phyloP scores from a whole-genome alignment of 2,797 vertebrate genomes.

The Sternotherus odoratus region DNA sequence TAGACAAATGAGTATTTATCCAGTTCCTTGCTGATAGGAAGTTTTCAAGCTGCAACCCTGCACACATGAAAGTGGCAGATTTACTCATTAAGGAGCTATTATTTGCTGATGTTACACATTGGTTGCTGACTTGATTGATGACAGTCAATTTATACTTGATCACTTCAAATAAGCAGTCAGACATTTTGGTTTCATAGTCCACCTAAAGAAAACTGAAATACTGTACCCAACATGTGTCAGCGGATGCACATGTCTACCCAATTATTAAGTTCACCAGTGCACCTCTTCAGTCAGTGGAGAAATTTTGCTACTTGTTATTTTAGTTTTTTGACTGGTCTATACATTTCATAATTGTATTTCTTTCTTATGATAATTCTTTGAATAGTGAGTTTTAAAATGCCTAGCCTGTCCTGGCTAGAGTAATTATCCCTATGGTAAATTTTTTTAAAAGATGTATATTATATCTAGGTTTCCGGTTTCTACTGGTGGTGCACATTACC shows the following conservation, averaged over 20 bases:
- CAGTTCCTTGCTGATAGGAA: neutral
- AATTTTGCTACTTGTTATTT: neutral
- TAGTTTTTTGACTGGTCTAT: too few species aligned
- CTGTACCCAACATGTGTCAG: neutral
- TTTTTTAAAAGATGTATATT: too few species aligned
- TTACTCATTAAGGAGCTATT: neutral
- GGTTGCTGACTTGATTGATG: neutral
- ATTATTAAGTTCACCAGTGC: neutral
- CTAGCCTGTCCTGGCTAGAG: too few species aligned
- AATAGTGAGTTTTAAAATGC: too few species aligned
- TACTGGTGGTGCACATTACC: too few species aligned
- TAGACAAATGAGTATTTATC: neutral
- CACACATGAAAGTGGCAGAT: neutral
- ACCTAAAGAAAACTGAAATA: neutral
- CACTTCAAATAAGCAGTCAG: neutral
- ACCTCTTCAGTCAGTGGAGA: neutral
- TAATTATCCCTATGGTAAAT: too few species aligned
- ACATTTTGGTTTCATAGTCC: neutral
- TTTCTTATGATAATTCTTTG: too few species aligned
- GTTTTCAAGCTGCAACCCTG: neutral
- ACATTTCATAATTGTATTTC: too few species aligned
- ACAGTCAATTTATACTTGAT: neutral
- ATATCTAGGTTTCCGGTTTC: too few species aligned
- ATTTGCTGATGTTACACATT: neutral
- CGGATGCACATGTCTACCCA: neutral